Conservation (phyloP, 2,797 vertebrate species). For the Hirundo rustica region DNA sequence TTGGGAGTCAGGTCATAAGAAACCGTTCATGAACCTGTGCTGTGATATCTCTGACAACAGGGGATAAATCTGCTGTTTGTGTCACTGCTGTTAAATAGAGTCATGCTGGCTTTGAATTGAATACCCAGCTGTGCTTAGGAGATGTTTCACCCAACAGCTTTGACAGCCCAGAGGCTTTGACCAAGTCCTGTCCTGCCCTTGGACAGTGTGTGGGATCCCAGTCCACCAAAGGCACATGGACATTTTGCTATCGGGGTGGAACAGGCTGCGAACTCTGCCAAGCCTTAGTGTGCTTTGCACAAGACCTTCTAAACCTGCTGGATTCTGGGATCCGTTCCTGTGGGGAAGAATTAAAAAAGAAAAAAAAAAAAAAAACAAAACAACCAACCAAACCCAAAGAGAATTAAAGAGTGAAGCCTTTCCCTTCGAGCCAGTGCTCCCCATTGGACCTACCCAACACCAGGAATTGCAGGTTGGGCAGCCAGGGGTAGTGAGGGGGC, state of each 20-base stretch:
- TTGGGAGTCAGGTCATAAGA: neutral
- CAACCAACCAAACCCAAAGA: neutral
- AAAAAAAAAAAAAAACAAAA: too few species aligned
- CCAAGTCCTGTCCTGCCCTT: neutral
- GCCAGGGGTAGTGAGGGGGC: neutral
- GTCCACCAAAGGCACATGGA: accelerated
- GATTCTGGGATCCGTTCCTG: neutral
- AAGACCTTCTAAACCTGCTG: neutral
- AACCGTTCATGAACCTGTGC: neutral
- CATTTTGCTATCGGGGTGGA: neutral
- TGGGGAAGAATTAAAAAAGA: too few species aligned
- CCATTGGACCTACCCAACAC: neutral
- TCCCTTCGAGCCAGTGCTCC: neutral
- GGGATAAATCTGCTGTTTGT: neutral
- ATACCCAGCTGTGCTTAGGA: neutral
- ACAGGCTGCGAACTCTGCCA: neutral
- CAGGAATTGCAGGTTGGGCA: neutral
- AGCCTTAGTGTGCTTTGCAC: neutral
- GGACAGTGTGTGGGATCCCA: too few species aligned
- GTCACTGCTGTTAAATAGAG: neutral
- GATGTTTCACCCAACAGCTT: neutral
- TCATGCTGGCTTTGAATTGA: neutral
- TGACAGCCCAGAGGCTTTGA: neutral
- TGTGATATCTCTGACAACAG: neutral
- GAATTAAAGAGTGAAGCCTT: neutral